These are phyloP conservation scores for Mirza zaza DNA, from an alignment of 2,113 vertebrate genomes.

Conservation along the genomic window DNA sequence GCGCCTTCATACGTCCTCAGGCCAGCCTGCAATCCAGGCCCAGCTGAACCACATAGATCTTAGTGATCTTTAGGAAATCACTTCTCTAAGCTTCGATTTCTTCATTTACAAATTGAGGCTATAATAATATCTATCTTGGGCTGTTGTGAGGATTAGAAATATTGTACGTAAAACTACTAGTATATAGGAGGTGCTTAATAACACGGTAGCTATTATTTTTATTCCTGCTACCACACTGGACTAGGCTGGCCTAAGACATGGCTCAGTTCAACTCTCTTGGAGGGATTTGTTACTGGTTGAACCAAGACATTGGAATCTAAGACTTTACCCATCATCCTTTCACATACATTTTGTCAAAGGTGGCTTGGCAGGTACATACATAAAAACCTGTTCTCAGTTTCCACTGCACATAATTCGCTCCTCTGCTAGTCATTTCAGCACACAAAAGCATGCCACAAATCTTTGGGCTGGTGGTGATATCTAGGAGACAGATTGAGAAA, in stretches of 20 bases:
- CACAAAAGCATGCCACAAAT: constrained; percentile 16
- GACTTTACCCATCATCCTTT: background rate
- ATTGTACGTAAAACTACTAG: background rate
- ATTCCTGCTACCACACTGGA: background rate
- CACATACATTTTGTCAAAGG: constrained; percentile 13
- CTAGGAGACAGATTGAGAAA: background rate
- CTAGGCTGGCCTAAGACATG: background rate
- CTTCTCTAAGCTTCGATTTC: constrained; percentile 4
- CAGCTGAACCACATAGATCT: background rate
- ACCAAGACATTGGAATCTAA: constrained; percentile 37
- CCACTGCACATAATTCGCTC: background rate
- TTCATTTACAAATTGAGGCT: background rate
- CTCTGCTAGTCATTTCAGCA: background rate
- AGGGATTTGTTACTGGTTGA: background rate
- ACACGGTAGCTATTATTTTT: background rate
- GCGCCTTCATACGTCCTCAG: background rate
- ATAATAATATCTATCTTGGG: background rate
- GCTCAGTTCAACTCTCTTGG: background rate
- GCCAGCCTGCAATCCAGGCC: background rate
- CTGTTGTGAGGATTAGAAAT: constrained; percentile 16
- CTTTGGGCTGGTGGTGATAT: background rate
- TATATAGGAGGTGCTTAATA: background rate
- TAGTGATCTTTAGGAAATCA: constrained; percentile 2
- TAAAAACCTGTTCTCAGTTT: background rate
- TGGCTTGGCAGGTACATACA: background rate